Conservation (phyloP, 2,113 vertebrate genomes). For the Petaurus breviceps region DNA sequence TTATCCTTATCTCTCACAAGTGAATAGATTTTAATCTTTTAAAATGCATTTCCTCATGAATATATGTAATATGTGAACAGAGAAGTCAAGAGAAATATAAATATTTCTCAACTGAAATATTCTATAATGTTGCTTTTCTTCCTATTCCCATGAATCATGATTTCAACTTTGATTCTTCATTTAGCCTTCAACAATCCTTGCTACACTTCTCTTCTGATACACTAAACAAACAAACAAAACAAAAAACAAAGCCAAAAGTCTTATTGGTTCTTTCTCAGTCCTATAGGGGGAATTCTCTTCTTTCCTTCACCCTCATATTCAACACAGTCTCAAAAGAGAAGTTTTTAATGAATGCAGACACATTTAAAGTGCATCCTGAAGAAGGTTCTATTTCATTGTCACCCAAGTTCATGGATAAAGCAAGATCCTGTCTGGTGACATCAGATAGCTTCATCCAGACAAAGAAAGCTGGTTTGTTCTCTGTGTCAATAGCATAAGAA, state of each 20-base stretch:
- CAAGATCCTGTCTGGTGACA: conserved; percentile 20
- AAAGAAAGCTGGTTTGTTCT: not conserved
- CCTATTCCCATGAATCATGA: not conserved
- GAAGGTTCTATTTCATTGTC: conserved; percentile 58
- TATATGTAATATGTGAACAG: conserved; percentile 26
- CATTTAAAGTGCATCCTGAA: conserved; percentile 41
- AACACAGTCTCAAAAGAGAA: conserved; percentile 56
- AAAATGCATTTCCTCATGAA: not conserved
- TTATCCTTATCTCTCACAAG: conserved; percentile 38
- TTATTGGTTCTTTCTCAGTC: conserved; percentile 25
- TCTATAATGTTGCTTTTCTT: not conserved
- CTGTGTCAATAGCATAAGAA: not conserved
- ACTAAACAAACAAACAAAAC: conserved; percentile 34
- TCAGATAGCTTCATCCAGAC: conserved; percentile 17
- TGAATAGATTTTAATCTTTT: conserved; percentile 44
- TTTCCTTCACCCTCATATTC: conserved; percentile 60
- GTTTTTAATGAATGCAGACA: conserved; percentile 63
- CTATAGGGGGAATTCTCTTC: conserved; percentile 45
- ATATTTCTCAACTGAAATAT: conserved; percentile 29
- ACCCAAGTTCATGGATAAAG: conserved; percentile 63
- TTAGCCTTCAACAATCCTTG: conserved; percentile 46
- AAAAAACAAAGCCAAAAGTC: conserved; percentile 14
- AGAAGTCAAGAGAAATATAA: conserved; percentile 43
- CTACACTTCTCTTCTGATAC: conserved; percentile 35
- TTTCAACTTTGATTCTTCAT: conserved; percentile 24